Conservation (phyloP, 2,113 vertebrate genomes). For the Cavia porcellus region DNA sequence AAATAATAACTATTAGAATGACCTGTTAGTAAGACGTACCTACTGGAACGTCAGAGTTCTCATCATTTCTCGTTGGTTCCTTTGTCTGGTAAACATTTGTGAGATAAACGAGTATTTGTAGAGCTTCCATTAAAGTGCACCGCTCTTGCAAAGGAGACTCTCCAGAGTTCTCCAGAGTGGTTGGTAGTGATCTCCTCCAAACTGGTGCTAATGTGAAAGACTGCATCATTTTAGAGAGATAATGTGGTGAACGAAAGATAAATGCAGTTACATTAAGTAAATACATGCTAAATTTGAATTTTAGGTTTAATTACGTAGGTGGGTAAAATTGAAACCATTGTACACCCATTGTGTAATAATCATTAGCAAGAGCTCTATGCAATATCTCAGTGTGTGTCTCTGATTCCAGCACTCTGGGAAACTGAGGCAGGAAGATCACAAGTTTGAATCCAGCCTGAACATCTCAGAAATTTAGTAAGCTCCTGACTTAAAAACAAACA, state of each 20-base stretch:
- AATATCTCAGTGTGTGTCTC: neutral
- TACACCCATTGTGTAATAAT: neutral
- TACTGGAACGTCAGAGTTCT: neutral
- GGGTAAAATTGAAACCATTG: neutral
- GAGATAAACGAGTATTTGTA: neutral
- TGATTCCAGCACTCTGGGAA: neutral
- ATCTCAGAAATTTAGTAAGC: neutral
- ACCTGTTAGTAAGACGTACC: neutral
- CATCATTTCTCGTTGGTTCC: fast-evolving
- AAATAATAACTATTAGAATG: neutral
- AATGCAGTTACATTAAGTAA: neutral
- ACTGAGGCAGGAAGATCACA: neutral
- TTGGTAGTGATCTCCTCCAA: neutral
- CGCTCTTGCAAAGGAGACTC: constrained; percentile 59
- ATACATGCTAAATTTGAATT: neutral
- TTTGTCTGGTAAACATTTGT: neutral
- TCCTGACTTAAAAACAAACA: neutral
- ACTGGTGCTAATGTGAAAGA: neutral
- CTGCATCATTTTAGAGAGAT: neutral
- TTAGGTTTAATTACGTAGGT: neutral
- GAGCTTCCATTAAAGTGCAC: neutral
- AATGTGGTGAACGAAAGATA: neutral
- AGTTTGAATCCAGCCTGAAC: neutral
- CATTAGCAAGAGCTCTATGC: fast-evolving
- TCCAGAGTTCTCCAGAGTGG: constrained; percentile 45